phyloP scores from a whole-genome alignment of 1,140 invertebrate genomes.

The Brachionus manjavacas region DNA sequence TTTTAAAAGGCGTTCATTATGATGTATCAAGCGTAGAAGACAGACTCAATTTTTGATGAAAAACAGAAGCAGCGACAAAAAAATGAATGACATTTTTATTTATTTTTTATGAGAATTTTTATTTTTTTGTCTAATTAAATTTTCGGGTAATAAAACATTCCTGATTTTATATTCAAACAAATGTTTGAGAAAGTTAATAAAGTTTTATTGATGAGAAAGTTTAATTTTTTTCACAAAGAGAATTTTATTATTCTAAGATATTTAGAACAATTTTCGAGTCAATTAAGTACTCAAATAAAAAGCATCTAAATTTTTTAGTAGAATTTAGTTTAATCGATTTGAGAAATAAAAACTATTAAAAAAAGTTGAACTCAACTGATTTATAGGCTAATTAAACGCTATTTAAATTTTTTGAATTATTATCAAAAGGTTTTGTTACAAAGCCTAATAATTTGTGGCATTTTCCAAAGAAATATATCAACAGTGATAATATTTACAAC shows the following conservation, averaged over 20 bases:
- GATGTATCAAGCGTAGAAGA: conserved; percentile 19
- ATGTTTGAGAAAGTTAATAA: not conserved
- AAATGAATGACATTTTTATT: conserved; percentile 2
- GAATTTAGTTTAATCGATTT: not conserved
- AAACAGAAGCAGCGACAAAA: not conserved
- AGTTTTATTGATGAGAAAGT: not conserved
- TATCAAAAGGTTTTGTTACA: too few relatives aligned
- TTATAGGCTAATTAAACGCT: too few relatives aligned
- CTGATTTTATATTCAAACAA: not conserved
- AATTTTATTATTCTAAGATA: not conserved
- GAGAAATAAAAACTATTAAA: not conserved
- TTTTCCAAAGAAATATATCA: too few relatives aligned
- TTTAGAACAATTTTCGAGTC: not conserved
- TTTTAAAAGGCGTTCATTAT: conserved; percentile 14
- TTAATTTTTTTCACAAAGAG: not conserved
- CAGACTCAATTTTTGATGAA: not conserved
- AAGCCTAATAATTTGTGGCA: too few relatives aligned
- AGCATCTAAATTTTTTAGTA: not conserved
- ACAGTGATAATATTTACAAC: too few relatives aligned
- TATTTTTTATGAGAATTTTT: not conserved
- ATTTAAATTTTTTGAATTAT: too few relatives aligned
- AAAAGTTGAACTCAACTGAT: not conserved
- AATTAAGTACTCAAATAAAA: not conserved
- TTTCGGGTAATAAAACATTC: conserved; percentile 7
- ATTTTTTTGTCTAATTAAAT: not conserved